Percentiles rank a stretch among this genome's conserved stretches.
These are phyloP conservation scores for Drosophila paracracens DNA, from an alignment of 2,888 invertebrate species.

Conservation along the genomic window DNA sequence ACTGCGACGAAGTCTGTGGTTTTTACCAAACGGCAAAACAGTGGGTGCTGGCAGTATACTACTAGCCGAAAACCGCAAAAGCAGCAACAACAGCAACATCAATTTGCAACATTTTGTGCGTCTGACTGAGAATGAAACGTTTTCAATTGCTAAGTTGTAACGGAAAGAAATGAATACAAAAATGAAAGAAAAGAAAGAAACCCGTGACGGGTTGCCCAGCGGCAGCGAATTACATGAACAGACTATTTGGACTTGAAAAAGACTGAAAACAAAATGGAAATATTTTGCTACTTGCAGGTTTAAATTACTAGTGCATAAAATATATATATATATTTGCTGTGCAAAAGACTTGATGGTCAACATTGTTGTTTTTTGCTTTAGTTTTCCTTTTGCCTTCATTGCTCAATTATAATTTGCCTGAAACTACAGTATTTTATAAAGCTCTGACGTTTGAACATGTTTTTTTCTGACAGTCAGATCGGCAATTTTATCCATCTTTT, in stretches of 20 bases:
- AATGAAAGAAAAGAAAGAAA: slow-evolving; percentile 20
- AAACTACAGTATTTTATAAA: neutral
- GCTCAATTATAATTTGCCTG: neutral
- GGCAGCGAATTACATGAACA: slow-evolving; percentile 18
- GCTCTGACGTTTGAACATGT: neutral
- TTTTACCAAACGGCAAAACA: slow-evolving; percentile 32
- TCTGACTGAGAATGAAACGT: slow-evolving; percentile 50
- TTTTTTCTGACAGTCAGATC: neutral
- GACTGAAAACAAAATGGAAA: slow-evolving; percentile 19
- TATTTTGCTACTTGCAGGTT: slow-evolving; percentile 21
- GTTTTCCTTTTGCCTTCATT: neutral
- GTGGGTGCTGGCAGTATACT: slow-evolving; percentile 24
- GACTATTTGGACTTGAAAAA: slow-evolving; percentile 1
- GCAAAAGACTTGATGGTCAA: neutral
- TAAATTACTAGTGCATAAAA: neutral
- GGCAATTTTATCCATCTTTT: neutral
- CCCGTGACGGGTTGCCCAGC: slow-evolving; percentile 23
- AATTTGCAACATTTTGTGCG: slow-evolving; percentile 61
- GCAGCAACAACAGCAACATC: slow-evolving; percentile 37
- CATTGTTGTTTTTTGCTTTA: neutral
- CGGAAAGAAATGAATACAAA: slow-evolving; percentile 42
- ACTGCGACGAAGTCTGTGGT: slow-evolving; percentile 45
- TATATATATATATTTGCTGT: neutral
- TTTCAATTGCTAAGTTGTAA: slow-evolving; percentile 64
- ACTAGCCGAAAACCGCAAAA: slow-evolving; percentile 40